phyloP scores from a whole-genome alignment of 2,888 invertebrate species.

The Parasteatoda lunata region DNA sequence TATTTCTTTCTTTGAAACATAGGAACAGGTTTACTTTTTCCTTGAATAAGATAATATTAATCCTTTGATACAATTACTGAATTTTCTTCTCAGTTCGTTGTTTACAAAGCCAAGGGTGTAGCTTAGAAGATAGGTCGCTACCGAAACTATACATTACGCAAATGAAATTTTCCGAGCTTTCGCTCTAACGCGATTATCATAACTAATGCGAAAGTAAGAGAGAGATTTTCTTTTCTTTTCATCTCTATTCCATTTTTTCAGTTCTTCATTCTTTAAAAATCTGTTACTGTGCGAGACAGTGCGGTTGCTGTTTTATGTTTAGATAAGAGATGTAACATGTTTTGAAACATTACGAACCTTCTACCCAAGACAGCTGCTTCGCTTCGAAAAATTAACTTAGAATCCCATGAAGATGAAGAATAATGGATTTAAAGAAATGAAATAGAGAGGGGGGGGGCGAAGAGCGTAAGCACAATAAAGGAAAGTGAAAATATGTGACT shows the following conservation, averaged over 20 bases:
- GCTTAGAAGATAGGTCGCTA: too few species aligned
- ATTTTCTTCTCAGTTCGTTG: constrained; percentile 32
- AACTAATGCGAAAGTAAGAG: constrained; percentile 39
- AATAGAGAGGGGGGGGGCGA: too few species aligned
- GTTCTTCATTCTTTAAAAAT: constrained; percentile 27
- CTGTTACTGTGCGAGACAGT: not conserved
- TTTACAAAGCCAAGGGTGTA: constrained; percentile 13
- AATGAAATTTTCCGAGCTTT: constrained; percentile 48
- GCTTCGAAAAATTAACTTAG: too few species aligned
- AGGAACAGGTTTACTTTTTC: not conserved
- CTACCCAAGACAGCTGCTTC: too few species aligned
- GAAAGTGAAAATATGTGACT: too few species aligned
- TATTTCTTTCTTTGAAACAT: too few species aligned
- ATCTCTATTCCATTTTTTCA: not conserved
- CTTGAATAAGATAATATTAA: constrained; percentile 44
- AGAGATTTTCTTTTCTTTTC: constrained; percentile 7
- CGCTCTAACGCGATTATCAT: constrained; percentile 55
- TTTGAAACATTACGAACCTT: constrained; percentile 1
- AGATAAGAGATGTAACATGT: not conserved
- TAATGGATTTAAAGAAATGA: too few species aligned
- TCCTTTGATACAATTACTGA: constrained; percentile 50
- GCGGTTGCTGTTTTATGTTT: not conserved
- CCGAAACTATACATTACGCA: not conserved
- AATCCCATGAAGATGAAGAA: too few species aligned
- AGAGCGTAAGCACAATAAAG: too few species aligned